These are phyloP conservation scores for Zootoca vivipara DNA, from an alignment of 2,113 vertebrate species.

Conservation along the genomic window DNA sequence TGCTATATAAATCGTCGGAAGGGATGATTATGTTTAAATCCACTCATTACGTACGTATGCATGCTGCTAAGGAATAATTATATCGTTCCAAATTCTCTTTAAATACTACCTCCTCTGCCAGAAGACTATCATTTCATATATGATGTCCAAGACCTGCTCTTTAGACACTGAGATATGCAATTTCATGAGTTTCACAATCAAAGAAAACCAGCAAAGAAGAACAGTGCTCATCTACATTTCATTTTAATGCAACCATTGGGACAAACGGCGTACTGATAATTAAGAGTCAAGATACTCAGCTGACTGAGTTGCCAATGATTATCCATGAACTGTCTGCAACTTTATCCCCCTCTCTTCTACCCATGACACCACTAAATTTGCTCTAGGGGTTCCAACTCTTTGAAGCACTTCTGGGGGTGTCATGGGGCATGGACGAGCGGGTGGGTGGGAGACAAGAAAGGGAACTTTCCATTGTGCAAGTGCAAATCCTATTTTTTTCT, in stretches of 20 bases:
- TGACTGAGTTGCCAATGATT: background rate
- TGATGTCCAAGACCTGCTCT: background rate
- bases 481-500: background rate
- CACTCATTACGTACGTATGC: background rate
- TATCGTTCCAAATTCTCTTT: background rate
- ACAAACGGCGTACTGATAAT: background rate
- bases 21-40: background rate
- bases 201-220: background rate
- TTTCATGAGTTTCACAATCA: background rate
- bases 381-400: no score
- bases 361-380: no score
- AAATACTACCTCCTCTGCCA: background rate
- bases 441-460: no score
- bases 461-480: no score
- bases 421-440: no score
- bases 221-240: background rate
- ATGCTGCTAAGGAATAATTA: background rate
- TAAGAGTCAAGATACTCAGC: background rate
- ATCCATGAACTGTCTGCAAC: no score
- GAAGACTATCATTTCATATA: background rate
- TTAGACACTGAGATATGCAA: background rate
- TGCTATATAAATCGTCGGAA: background rate
- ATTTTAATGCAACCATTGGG: background rate
- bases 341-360: no score
- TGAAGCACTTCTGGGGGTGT: no score